Evolutionary conservation across 2,113 vertebrate genomes (phyloP).

Genomic region (Abramis brama): DNA sequence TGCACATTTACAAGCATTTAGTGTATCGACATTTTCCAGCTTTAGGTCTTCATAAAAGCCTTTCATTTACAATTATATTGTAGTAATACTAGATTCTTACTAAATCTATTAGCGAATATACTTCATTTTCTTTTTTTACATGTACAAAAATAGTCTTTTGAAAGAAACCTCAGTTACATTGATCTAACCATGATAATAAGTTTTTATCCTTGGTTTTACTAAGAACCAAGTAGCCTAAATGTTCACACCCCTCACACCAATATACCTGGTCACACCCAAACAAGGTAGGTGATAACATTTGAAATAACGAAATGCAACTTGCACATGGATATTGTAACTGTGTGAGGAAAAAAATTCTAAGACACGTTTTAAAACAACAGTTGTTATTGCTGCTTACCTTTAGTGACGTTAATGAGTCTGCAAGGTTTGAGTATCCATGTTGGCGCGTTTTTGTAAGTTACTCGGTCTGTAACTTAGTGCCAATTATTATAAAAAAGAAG

Average conservation of each 20-base stretch:
- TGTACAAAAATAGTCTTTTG: too few species aligned
- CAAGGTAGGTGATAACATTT: background rate
- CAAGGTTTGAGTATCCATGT: background rate
- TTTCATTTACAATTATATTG: too few species aligned
- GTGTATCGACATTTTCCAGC: too few species aligned
- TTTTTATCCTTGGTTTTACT: background rate
- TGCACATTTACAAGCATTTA: background rate
- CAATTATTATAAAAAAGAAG: too few species aligned
- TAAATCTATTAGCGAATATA: background rate
- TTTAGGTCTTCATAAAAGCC: too few species aligned
- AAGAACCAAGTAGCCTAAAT: too few species aligned
- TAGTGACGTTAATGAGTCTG: background rate
- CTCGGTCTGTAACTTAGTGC: background rate
- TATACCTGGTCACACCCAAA: background rate
- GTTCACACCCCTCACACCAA: background rate
- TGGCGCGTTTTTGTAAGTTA: background rate
- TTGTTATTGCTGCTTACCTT: background rate
- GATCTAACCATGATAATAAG: background rate
- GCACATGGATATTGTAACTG: background rate
- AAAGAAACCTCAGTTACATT: background rate
- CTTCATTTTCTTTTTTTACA: background rate
- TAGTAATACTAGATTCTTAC: background rate
- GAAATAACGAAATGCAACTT: background rate
- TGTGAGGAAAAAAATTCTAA: background rate
- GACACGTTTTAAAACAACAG: background rate